A percentile compares a stretch with the other conserved stretches of the same genome.
Evolutionary conservation across 2,113 vertebrate species (phyloP).

Genomic region (Hypomesus transpacificus): DNA sequence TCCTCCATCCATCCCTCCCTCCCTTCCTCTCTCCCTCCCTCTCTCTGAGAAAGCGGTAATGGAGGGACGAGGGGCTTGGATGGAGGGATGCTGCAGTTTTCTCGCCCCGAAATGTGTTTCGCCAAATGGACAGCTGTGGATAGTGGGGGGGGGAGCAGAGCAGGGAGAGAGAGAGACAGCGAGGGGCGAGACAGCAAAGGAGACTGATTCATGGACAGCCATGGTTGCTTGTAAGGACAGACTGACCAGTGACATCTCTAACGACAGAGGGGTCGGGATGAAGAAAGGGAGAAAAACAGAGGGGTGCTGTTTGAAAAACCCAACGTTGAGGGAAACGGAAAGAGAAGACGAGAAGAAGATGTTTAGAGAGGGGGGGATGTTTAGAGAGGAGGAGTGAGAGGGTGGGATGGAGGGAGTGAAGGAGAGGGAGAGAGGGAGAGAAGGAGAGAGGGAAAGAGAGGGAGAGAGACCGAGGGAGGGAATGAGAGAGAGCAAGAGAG

Average conservation of each 20-base stretch:
- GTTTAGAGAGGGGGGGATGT: conserved; percentile 56
- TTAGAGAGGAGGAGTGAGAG: conserved; percentile 6
- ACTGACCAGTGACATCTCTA: conserved; percentile 61
- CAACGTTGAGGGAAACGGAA: background rate
- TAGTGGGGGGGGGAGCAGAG: conserved; percentile 7
- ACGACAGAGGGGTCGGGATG: conserved; percentile 32
- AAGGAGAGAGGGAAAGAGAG: background rate
- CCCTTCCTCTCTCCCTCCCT: conserved; percentile 10
- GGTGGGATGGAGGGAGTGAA: conserved; percentile 35
- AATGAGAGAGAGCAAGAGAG: conserved; percentile 46
- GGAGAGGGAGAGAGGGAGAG: conserved; percentile 24
- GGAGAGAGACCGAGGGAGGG: background rate
- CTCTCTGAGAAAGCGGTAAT: conserved; percentile 2
- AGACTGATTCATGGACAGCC: conserved; percentile 64
- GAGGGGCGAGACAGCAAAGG: conserved; percentile 38
- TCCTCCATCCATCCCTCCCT: conserved; percentile 44
- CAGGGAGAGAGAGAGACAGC: background rate
- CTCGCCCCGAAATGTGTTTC: too few relatives aligned
- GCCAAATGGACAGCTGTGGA: too few relatives aligned
- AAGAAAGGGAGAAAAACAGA: background rate
- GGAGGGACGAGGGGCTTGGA: background rate
- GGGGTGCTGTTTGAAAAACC: too few relatives aligned
- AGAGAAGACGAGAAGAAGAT: conserved; percentile 55
- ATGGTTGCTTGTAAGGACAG: conserved; percentile 63
- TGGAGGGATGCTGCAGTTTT: background rate